Evolutionary conservation across 2,797 vertebrate genomes (phyloP), one percentile per base, ranked within the genome.

Genomic region (Schizopygopsis pylzovi): DNA sequence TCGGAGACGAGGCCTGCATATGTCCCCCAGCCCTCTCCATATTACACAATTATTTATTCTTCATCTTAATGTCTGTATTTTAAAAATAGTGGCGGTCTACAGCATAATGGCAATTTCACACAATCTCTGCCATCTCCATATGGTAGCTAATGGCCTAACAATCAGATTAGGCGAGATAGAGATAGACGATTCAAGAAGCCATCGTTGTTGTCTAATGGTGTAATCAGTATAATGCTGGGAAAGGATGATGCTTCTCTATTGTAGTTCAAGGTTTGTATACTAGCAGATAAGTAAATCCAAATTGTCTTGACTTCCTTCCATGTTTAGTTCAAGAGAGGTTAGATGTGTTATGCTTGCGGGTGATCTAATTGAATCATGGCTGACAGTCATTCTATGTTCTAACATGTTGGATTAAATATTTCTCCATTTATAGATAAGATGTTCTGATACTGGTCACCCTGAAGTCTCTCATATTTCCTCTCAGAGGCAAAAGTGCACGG

Each of bases 131-230:
- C 73, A 90, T 85, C 67, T 61, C 79, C 71, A 75, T 49, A 72
- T 67, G 84, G 61, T 71, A 52, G 72, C 73, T 85, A 86, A 88
- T 90, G 61, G 78, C 61, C 61, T 61, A 61, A 85, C 49, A 86
- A 90, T 87, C 25, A 52, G 87, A 86, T 88, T 81, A 80, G 79
- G 54, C 4, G 15, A 77, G 87, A 87, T 87, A 75, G 25, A 76
- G 82, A 84, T 71, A 59, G 18, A 43, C 56, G 41, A 81, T 72
- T 85, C 67, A 73, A 80, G 67, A 76, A 72, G 81, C 67, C 54
- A 54, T 84, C 81, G 80, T 78, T 70, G 43, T 85, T 85, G 56
- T 79, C 82, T 85, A 87, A 90, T 89, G 77, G 41, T 65, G 68
- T 79, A 71, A 83, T 65, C 47, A 79, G 67, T 79, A 67, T 41